A percentile compares a stretch with the other conserved stretches of the same genome.
Conservation (phyloP, 2,888 invertebrate species). For the Acronicta leporina region DNA sequence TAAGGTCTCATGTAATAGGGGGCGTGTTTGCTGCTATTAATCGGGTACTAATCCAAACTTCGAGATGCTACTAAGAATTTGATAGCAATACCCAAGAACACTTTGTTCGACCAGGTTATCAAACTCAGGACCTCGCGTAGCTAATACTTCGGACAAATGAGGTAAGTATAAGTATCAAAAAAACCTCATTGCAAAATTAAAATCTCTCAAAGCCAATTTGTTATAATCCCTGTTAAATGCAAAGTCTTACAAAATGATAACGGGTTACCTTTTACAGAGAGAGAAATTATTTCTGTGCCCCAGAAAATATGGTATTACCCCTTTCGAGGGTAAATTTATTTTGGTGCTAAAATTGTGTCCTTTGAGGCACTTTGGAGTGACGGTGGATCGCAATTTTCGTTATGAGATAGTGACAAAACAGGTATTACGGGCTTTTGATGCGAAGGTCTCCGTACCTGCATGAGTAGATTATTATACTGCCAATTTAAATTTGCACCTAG, state of each 20-base stretch:
- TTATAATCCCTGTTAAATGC: constrained; percentile 36
- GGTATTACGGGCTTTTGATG: constrained; percentile 37
- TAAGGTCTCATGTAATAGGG: no score
- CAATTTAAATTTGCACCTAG: neutral
- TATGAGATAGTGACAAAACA: constrained; percentile 21
- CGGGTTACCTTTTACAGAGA: constrained; percentile 26
- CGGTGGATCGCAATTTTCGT: constrained; percentile 43
- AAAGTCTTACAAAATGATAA: constrained; percentile 23
- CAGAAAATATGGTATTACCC: constrained; percentile 58
- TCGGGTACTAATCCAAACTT: no score
- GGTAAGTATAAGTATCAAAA: neutral
- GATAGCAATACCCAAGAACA: no score
- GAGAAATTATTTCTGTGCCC: constrained; percentile 37
- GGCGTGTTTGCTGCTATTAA: no score
- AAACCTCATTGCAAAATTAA: neutral
- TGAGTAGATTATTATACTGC: neutral
- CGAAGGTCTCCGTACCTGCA: constrained; percentile 10
- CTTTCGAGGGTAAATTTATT: constrained; percentile 43
- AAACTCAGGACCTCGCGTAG: no score
- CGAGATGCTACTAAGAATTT: no score
- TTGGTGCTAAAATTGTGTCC: constrained; percentile 35
- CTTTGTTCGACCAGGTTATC: no score
- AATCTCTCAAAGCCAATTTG: constrained; percentile 26
- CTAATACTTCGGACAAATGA: no score
- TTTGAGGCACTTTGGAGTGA: constrained; percentile 42